These are phyloP conservation scores for Tinea pellionella DNA, from an alignment of 2,888 invertebrate species.

Conservation along the genomic window DNA sequence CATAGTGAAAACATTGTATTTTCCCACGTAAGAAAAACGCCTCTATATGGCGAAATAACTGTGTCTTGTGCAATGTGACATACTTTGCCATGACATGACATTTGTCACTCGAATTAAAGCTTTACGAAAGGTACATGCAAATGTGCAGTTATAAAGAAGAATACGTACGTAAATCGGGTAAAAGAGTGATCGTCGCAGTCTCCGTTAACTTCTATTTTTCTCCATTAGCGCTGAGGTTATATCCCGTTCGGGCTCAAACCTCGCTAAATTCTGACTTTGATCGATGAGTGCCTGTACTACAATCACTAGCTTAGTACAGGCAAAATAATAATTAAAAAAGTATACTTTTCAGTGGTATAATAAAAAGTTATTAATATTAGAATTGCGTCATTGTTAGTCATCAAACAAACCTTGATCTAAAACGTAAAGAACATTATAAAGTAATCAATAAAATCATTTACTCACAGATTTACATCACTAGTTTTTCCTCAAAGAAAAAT, in stretches of 20 bases:
- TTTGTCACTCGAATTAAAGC: not conserved
- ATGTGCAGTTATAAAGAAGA: no score
- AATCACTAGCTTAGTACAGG: no score
- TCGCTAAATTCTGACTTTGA: no score
- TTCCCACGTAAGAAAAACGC: constrained; percentile 11
- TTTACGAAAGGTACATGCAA: not conserved
- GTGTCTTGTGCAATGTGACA: not conserved
- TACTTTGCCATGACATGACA: not conserved
- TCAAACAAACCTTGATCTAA: not conserved
- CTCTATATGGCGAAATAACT: constrained; percentile 15
- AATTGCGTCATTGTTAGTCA: not conserved
- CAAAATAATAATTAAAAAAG: no score
- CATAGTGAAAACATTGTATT: constrained; percentile 5
- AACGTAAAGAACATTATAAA: not conserved
- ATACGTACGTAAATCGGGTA: no score
- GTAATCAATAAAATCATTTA: not conserved
- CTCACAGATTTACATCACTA: no score
- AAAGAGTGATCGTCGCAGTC: no score
- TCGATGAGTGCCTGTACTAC: no score
- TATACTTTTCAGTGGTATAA: no score
- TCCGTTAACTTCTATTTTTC: no score
- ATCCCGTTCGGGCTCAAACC: no score
- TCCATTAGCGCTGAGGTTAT: no score
- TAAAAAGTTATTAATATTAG: not conserved
- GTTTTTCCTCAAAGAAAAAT: constrained; percentile 8